Conservation (phyloP, 2,797 vertebrate species). For the Kryptolebias ocellatus region DNA sequence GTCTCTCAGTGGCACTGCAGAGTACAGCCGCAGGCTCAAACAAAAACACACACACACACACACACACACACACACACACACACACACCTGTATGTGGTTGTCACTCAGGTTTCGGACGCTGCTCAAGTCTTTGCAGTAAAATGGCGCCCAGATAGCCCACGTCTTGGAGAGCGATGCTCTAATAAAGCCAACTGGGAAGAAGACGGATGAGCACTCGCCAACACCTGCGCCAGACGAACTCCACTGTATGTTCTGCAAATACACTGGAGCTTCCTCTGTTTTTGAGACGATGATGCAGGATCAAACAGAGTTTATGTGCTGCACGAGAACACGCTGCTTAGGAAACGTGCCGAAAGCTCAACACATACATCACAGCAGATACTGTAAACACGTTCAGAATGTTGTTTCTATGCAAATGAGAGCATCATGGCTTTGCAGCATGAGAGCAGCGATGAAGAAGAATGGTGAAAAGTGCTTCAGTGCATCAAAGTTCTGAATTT, state of each 20-base stretch:
- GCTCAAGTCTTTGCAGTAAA: slow-evolving; percentile 42
- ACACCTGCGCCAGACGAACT: slow-evolving; percentile 20
- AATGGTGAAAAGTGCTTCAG: slow-evolving; percentile 30
- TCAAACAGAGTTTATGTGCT: slow-evolving; percentile 36
- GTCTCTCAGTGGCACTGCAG: slow-evolving; percentile 78
- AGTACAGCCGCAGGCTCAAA: slow-evolving; percentile 64
- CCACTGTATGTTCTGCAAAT: slow-evolving; percentile 27
- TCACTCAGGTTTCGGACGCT: slow-evolving; percentile 50
- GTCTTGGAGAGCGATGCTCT: slow-evolving; percentile 20
- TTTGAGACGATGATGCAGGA: slow-evolving; percentile 39
- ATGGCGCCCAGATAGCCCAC: slow-evolving; percentile 33
- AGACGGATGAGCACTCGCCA: slow-evolving; percentile 24
- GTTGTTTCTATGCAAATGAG: slow-evolving; percentile 69
- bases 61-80: slow-evolving; percentile 45
- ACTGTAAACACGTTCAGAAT: slow-evolving; percentile 52
- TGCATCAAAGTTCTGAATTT: slow-evolving; percentile 37
- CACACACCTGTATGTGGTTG: slow-evolving; percentile 67
- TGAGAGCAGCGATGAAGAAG: slow-evolving; percentile 42
- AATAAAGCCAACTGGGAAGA: slow-evolving; percentile 3
- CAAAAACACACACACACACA: slow-evolving; percentile 41
- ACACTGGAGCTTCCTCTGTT: slow-evolving; percentile 43
- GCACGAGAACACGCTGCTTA: slow-evolving; percentile 34
- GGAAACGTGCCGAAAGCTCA: slow-evolving; percentile 21
- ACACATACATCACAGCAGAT: slow-evolving; percentile 35
- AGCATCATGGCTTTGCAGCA: slow-evolving; percentile 42